Base-by-base conservation (phyloP, 1,140 invertebrate genomes). In the Pseudomyrmex sp. region DNA sequence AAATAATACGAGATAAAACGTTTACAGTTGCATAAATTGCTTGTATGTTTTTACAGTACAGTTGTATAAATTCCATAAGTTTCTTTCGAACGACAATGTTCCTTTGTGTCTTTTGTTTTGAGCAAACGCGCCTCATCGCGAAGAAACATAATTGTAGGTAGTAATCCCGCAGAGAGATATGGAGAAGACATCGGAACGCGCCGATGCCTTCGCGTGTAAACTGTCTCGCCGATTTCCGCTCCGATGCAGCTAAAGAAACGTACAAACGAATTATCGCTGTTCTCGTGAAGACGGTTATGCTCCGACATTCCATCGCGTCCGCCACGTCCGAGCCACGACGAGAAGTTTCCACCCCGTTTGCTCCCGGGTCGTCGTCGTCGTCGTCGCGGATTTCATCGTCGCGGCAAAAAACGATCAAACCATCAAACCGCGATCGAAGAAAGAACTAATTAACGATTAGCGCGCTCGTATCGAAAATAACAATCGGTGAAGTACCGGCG, bases 381-480 rank as follows among this genome's bases (percentile, higher is more conserved):
- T 61, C 26, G 46, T 20, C 44, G 68, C 35, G 23, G 63, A 15
- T 62, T 52, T 50, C 3, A 35, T 62, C 10, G 76, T 61, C 18
- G 12, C 23, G 26, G 10, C 65, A 10, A 85, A 83, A 82, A 87
- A 89, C 59, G 50, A 56, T 79, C 83, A 79, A 68, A 86, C 85
- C 74, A 73, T 80, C 18, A 62, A 79, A 23, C 66, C 68, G 86
- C 70, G 86, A 84, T 88, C 83, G 65, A 90, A 87, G 85, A 89
- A 85, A 58, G 85, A 73, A 75, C 86, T 90, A 91, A 91, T 91
- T 88, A 91, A 91, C 86, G 88, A 91, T 90, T 90, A 90, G 84
- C 86, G 75, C 82, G 69, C 5, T 62, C 74, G 75, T 66, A 87
- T 75, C 48, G 65, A 84, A 80, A 84, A 87, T 87, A 87, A 69